phyloP scores from a whole-genome alignment of 2,113 vertebrate genomes.

The Myrmophylax atrothorax region DNA sequence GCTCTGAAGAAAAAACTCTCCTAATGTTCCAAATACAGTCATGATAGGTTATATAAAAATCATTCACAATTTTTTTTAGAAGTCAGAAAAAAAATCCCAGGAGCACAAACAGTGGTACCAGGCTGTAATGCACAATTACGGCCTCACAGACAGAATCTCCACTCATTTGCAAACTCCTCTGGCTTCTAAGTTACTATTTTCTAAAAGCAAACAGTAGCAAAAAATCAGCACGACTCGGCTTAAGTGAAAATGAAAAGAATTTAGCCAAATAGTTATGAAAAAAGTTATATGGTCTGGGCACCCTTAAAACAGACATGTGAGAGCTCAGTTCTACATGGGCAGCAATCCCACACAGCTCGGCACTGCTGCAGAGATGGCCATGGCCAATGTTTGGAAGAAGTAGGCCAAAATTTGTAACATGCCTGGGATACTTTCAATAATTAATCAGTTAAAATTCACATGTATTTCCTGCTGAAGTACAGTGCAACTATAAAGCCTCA shows the following conservation, averaged over 20 bases:
- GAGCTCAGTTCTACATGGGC: fast-evolving
- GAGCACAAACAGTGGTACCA: fast-evolving
- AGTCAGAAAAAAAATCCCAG: not conserved
- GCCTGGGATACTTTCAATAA: not conserved
- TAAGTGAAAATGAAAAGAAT: not conserved
- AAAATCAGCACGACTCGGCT: not conserved
- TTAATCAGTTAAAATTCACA: not conserved
- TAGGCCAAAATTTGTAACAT: not conserved
- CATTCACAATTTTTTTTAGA: not conserved
- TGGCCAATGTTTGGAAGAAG: not conserved
- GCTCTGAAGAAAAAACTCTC: not conserved
- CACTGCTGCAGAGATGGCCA: not conserved
- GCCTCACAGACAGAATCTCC: not conserved
- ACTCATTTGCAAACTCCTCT: not conserved
- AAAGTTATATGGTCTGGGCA: not conserved
- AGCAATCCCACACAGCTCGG: not conserved
- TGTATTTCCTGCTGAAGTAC: not conserved
- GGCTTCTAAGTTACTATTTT: not conserved
- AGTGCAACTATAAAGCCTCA: not conserved
- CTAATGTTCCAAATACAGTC: not conserved
- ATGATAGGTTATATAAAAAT: not conserved
- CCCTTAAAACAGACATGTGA: fast-evolving
- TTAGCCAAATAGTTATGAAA: not conserved
- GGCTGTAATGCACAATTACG: not conserved
- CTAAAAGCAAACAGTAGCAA: not conserved